phyloP scores from a whole-genome alignment of 2,797 vertebrate species.

The Pipistrellus pipistrellus region DNA sequence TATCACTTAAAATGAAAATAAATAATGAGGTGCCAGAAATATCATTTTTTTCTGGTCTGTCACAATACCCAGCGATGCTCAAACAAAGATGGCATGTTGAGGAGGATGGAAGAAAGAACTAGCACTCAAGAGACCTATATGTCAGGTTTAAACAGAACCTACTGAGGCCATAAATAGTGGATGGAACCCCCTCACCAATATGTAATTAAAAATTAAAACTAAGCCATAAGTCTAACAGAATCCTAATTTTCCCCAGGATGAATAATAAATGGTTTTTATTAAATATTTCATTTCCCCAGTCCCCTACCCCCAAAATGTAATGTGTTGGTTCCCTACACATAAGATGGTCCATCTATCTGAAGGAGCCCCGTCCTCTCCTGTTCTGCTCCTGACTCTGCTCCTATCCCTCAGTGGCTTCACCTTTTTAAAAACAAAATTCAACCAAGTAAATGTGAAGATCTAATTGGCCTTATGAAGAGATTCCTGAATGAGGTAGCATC shows the following conservation, averaged over 20 bases:
- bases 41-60: not conserved
- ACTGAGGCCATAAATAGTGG: not conserved
- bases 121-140: not conserved
- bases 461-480: not conserved
- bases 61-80: not conserved
- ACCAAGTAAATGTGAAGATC: not conserved
- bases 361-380: not conserved
- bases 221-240: not conserved
- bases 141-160: not conserved
- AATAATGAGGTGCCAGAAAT: not conserved
- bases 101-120: not conserved
- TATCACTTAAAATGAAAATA: conserved; percentile 49
- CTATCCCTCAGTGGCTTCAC: not conserved
- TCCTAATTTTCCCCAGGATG: not conserved
- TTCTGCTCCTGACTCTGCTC: not conserved
- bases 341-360: rapidly evolving
- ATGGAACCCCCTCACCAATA: not conserved
- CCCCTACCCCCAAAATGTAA: not conserved
- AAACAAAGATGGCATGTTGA: not conserved
- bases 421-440: not conserved
- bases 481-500: not conserved
- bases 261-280: conserved; percentile 43
- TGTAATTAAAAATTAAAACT: conserved; percentile 27
- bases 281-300: not conserved
- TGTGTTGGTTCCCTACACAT: not conserved